phyloP scores from a whole-genome alignment of 2,797 vertebrate genomes.

The Paedocypris micromegethes region DNA sequence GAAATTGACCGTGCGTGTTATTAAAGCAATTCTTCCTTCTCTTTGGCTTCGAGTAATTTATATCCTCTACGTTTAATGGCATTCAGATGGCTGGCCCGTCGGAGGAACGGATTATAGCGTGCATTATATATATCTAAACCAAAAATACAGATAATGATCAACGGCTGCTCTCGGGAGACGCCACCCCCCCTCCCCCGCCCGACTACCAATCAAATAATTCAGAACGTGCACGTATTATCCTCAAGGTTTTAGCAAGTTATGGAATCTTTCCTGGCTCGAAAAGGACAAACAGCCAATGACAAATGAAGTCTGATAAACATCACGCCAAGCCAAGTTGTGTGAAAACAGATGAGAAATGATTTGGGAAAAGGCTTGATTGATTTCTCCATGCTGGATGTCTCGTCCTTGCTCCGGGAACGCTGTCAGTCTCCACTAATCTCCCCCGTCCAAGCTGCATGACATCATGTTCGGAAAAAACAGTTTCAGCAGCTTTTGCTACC shows the following conservation, averaged over 20 bases:
- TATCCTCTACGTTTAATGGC: slow-evolving; percentile 36
- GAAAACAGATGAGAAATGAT: no score
- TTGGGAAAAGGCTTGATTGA: slow-evolving; percentile 34
- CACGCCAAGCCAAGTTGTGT: no score
- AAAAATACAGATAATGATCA: slow-evolving; percentile 32
- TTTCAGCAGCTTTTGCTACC: slow-evolving; percentile 43
- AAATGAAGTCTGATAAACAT: no score
- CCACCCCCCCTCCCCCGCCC: neutral
- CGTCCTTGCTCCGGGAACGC: slow-evolving; percentile 25
- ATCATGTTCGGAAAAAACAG: slow-evolving; percentile 38
- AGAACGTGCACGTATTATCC: slow-evolving; percentile 9
- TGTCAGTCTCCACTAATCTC: slow-evolving; percentile 11
- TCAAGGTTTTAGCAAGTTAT: neutral
- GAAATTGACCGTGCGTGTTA: slow-evolving; percentile 27
- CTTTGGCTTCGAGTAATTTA: slow-evolving; percentile 25
- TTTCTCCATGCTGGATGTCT: slow-evolving; percentile 34
- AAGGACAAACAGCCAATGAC: neutral
- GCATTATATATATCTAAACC: slow-evolving; percentile 35
- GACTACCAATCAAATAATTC: slow-evolving; percentile 7
- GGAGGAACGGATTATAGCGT: slow-evolving; percentile 32
- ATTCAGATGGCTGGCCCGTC: slow-evolving; percentile 41
- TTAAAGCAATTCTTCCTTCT: slow-evolving; percentile 40
- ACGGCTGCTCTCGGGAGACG: slow-evolving; percentile 22
- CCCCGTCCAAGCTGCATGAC: slow-evolving; percentile 36
- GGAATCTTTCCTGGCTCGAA: slow-evolving; percentile 1